Base-by-base conservation (phyloP, 2,113 vertebrate species). In the Lonchura striata region DNA sequence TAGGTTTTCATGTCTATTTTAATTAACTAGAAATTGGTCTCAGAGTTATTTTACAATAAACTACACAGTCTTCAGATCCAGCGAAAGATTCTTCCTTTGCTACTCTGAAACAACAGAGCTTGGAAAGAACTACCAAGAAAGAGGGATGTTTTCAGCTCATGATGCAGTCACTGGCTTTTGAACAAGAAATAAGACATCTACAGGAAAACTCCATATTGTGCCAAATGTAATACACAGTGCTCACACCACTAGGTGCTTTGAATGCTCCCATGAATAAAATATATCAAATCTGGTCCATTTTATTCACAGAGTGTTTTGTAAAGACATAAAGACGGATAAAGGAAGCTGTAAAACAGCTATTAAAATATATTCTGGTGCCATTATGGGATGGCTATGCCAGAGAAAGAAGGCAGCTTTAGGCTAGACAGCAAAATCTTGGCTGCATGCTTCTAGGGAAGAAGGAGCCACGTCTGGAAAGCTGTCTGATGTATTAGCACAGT, bases 251-350 rank as follows among this genome's bases (percentile, higher is more conserved):
- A 83, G 76, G 52, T 77, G 82, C 74, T 82, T 33, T 85, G 81
- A 94, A 94, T 31, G 42, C 46, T 80, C 44, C 44, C 64, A 96
- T 88, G 64, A 96, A 95, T 90, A 92, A 96, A 95, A 94, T 56
- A 91, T 85, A 91, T 52, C 15, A 81, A 83, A 81, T 78, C 60
- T 75, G 10, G 20, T 77, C 71, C 88, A 68, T 78, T 83, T 90
- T 82, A 83, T 83, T 93, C 90, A 42, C 24, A 52, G 44, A 83
- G 64, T 49, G 63, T 88, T 94, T 93, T 88, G 53, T 83, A 96
- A 95, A 94, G 79, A 37, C 44, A 20, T 90, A 86, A 56, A 75
- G 92, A 92, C 0, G 1, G 84, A 70, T 80, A 74, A 13, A 90
- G 75, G 69, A 90, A 64, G 88, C 76, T 86, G 72, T 88, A 95